phyloP scores from a whole-genome alignment of 2,888 invertebrate species.

The Agrilus biguttatus region DNA sequence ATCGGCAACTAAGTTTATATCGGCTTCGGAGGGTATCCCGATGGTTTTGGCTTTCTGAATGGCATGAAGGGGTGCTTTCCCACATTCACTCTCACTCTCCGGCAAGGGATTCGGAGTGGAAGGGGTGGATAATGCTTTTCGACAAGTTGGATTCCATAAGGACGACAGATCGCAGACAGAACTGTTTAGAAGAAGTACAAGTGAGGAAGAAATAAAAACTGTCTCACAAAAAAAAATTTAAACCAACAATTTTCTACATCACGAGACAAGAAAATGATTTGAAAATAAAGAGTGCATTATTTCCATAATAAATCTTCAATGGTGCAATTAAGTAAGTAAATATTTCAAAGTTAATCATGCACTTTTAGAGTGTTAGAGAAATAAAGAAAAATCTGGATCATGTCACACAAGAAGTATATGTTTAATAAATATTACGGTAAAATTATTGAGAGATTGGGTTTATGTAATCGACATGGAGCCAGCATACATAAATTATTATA shows the following conservation, averaged over 20 bases:
- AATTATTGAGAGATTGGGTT: too few species aligned
- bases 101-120: constrained; percentile 11
- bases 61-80: constrained; percentile 19
- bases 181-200: constrained; percentile 16
- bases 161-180: constrained; percentile 20
- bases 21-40: constrained; percentile 38
- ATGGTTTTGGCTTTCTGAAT: constrained; percentile 41
- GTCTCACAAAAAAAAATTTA: constrained; percentile 6
- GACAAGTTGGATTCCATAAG: constrained; percentile 31
- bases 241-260: constrained; percentile 2
- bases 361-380: too few species aligned
- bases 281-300: too few species aligned
- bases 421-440: too few species aligned
- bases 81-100: constrained; percentile 13
- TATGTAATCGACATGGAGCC: too few species aligned
- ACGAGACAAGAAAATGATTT: constrained; percentile 1
- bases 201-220: constrained; percentile 8
- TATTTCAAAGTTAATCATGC: too few species aligned
- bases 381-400: too few species aligned
- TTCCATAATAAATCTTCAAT: too few species aligned
- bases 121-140: constrained; percentile 34
- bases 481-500: too few species aligned
- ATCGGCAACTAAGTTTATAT: constrained; percentile 31
- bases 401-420: too few species aligned
- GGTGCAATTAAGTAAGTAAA: too few species aligned